Conservation (phyloP, 1,140 invertebrate species). For the Varroa destructor region DNA sequence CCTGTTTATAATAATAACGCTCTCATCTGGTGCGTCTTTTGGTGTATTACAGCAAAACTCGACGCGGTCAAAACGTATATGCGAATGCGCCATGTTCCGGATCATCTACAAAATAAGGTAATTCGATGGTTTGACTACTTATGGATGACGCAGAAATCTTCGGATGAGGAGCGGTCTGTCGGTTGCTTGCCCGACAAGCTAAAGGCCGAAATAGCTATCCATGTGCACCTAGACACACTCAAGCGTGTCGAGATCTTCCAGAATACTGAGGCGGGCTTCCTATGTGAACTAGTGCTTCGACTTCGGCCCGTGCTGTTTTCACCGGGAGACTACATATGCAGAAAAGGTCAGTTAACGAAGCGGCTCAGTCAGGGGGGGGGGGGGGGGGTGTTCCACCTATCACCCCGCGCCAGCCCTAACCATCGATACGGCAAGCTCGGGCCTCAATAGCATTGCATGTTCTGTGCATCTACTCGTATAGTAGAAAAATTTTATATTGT, state of each 20-base stretch:
- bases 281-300: slow-evolving; percentile 86
- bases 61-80: slow-evolving; percentile 98
- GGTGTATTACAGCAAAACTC: slow-evolving; percentile 68
- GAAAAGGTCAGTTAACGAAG: slow-evolving; percentile 62
- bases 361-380: background rate
- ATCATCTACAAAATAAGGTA: slow-evolving; percentile 88
- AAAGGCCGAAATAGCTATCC: slow-evolving; percentile 96
- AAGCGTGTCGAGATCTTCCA: slow-evolving; percentile 97
- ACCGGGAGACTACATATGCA: slow-evolving; percentile 94
- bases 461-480: too few species aligned
- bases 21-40: background rate
- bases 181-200: slow-evolving; percentile 90
- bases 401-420: too few species aligned
- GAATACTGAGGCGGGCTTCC: slow-evolving; percentile 94
- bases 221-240: slow-evolving; percentile 92
- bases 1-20: too few species aligned
- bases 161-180: slow-evolving; percentile 87
- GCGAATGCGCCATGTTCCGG: slow-evolving; percentile 84
- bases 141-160: slow-evolving; percentile 95
- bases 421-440: too few species aligned
- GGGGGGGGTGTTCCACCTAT: too few species aligned
- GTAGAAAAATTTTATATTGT: too few species aligned
- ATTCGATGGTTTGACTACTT: slow-evolving; percentile 99
- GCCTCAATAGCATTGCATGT: too few species aligned
- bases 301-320: slow-evolving; percentile 89